A percentile compares a stretch with the other conserved stretches of the same genome.
These are phyloP conservation scores for Harpagus bidentatus DNA, from an alignment of 2,113 vertebrate genomes.

Conservation along the genomic window DNA sequence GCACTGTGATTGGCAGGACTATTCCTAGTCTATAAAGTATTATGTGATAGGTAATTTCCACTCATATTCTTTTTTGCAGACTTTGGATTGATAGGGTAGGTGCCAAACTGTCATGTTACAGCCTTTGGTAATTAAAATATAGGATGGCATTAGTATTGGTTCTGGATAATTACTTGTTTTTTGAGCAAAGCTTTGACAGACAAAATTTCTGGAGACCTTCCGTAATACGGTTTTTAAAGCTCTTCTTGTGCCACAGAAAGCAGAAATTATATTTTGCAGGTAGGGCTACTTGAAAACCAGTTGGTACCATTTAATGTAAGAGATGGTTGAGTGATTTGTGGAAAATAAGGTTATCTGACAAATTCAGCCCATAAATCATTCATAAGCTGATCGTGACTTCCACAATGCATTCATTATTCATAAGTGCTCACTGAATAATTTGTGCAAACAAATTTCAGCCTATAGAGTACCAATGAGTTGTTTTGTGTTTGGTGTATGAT, in stretches of 20 bases:
- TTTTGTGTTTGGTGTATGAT: background rate
- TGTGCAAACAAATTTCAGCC: constrained; percentile 59
- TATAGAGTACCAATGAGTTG: background rate
- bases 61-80: background rate
- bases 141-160: background rate
- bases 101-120: constrained; percentile 15
- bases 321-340: constrained; percentile 52
- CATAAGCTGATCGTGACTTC: constrained; percentile 38
- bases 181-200: background rate
- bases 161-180: constrained; percentile 27
- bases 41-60: background rate
- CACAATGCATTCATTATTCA: constrained; percentile 55
- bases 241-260: background rate
- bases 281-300: background rate
- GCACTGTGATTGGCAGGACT: background rate
- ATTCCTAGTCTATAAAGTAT: background rate
- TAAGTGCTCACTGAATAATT: constrained; percentile 51
- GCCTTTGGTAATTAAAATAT: constrained; percentile 33
- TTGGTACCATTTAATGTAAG: constrained; percentile 31
- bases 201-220: too few species aligned
- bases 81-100: background rate
- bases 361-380: constrained; percentile 59
- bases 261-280: constrained; percentile 14
- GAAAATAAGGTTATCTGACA: constrained; percentile 60
- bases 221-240: background rate